Evolutionary conservation across 2,113 vertebrate genomes (phyloP).

Genomic region (Sardina pilchardus): DNA sequence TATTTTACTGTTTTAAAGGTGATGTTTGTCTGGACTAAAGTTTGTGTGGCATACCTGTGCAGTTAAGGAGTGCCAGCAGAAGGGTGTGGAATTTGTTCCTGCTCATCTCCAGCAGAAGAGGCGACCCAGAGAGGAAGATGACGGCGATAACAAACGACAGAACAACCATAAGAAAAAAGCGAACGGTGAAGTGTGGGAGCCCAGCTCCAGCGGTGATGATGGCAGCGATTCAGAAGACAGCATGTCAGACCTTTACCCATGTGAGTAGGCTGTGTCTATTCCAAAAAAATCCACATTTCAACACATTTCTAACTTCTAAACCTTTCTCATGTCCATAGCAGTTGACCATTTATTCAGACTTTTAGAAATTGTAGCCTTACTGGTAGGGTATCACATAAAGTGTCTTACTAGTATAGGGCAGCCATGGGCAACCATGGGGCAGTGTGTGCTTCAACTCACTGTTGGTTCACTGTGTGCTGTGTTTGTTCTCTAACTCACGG

Average conservation of each 20-base stretch:
- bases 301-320: not conserved
- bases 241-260: constrained; percentile 92
- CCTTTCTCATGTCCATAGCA: not conserved
- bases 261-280: constrained; percentile 67
- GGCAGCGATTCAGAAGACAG: constrained; percentile 82
- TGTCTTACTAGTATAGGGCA: too few species aligned
- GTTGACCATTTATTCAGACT: not conserved
- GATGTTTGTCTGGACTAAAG: too few species aligned
- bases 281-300: not conserved
- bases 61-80: constrained; percentile 83
- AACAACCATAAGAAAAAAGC: constrained; percentile 43
- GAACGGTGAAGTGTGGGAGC: constrained; percentile 71
- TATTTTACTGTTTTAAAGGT: too few species aligned
- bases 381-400: too few species aligned
- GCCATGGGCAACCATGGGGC: too few species aligned
- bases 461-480: too few species aligned
- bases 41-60: not conserved
- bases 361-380: too few species aligned
- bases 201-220: constrained; percentile 66
- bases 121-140: constrained; percentile 39
- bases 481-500: too few species aligned
- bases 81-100: constrained; percentile 79
- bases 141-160: constrained; percentile 2
- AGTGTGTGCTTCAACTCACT: too few species aligned
- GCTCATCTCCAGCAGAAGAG: constrained; percentile 69